Evolutionary conservation across 1,140 invertebrate genomes (phyloP).

Genomic region (Drosophila triauraria): DNA sequence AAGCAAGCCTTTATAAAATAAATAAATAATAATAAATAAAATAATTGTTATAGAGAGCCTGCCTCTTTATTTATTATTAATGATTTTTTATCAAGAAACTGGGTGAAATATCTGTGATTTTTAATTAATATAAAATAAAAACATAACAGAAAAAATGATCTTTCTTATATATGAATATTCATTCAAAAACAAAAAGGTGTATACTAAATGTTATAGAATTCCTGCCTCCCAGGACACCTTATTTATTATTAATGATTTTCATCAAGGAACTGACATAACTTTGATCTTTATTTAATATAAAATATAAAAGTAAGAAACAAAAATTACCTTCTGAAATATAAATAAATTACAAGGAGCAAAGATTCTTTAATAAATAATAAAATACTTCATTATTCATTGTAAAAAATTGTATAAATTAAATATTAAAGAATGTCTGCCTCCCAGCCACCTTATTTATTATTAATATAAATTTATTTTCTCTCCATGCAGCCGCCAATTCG

Average conservation of each 20-base stretch:
- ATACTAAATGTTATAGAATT: neutral
- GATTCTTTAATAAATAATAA: neutral
- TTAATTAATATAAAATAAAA: neutral
- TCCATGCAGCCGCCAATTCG: constrained; percentile 16
- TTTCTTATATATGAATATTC: too few relatives aligned
- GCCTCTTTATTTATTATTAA: too few relatives aligned
- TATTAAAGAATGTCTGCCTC: neutral
- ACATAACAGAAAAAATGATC: too few relatives aligned
- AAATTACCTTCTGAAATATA: neutral
- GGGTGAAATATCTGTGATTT: neutral
- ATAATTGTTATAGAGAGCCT: neutral
- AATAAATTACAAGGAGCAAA: neutral
- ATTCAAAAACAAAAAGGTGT: too few relatives aligned
- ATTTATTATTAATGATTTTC: too few relatives aligned
- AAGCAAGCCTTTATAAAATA: too few relatives aligned
- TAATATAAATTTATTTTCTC: constrained; percentile 15
- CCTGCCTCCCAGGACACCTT: too few relatives aligned
- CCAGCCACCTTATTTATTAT: constrained; percentile 6
- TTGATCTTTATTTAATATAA: neutral
- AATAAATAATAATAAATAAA: neutral
- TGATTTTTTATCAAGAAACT: neutral
- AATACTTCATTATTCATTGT: neutral
- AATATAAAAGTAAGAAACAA: neutral
- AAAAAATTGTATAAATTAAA: neutral
- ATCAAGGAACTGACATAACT: neutral